Evolutionary conservation across 37 sponge, comb jelly and placozoan species (phyloP).

Genomic region (Trichoplax adhaerens): DNA sequence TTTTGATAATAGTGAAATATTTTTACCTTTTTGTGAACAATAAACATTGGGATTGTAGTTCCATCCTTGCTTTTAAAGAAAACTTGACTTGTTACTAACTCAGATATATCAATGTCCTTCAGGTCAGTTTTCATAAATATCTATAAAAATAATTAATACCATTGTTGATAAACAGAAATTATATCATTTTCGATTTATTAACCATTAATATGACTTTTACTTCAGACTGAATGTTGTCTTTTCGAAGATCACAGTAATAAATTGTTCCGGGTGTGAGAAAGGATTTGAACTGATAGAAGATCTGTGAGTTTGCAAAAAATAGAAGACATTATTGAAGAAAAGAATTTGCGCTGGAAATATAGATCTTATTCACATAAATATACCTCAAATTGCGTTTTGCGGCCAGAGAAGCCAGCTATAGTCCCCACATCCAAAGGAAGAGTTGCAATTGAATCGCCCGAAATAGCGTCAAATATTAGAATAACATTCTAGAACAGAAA

Average conservation of each 20-base stretch:
- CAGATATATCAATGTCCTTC: conserved; percentile 53
- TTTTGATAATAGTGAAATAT: neutral
- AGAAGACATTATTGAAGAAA: too few relatives aligned
- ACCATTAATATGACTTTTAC: too few relatives aligned
- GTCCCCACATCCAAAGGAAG: conserved; percentile 58
- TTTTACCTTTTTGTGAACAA: conserved; percentile 64
- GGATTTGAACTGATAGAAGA: conserved; percentile 83
- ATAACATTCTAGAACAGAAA: neutral
- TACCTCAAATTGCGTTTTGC: conserved; percentile 31
- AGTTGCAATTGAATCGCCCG: conserved; percentile 14
- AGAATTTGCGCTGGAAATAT: neutral
- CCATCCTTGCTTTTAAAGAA: conserved; percentile 87
- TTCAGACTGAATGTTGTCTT: too few relatives aligned
- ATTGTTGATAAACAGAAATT: neutral
- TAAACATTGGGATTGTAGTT: conserved; percentile 84
- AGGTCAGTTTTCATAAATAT: conserved; percentile 66
- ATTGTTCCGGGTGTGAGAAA: conserved; percentile 85
- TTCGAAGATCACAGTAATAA: conserved; percentile 48
- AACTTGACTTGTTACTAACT: conserved; percentile 59
- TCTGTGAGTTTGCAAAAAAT: conserved; percentile 4
- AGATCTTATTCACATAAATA: neutral
- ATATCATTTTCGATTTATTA: neutral
- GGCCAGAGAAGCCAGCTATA: conserved; percentile 36
- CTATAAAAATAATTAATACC: conserved; percentile 8
- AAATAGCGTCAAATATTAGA: neutral